A percentile compares a stretch with the other conserved stretches of the same genome.
These are phyloP conservation scores for Liopterus haemorrhoidalis DNA, from an alignment of 2,888 invertebrate species.

Conservation along the genomic window DNA sequence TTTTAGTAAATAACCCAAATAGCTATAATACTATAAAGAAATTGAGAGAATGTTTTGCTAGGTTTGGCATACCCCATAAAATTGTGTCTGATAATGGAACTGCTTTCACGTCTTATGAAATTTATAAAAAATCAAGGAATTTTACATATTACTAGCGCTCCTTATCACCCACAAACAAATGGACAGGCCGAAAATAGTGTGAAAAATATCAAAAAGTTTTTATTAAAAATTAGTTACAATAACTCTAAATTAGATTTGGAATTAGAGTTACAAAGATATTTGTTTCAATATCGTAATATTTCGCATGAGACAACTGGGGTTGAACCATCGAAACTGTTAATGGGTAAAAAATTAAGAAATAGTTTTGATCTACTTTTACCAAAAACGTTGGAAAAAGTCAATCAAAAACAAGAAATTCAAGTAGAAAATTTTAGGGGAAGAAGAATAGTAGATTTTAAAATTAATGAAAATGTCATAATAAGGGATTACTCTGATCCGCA, in stretches of 20 bases:
- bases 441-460: too few relatives aligned
- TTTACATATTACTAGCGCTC: too few relatives aligned
- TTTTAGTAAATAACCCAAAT: background rate
- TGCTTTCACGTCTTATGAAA: background rate
- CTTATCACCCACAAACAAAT: conserved; percentile 2
- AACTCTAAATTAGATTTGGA: background rate
- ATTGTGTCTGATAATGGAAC: background rate
- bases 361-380: background rate
- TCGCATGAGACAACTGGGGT: background rate
- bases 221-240: conserved; percentile 3
- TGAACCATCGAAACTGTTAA: conserved; percentile 1
- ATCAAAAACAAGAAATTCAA: background rate
- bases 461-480: too few relatives aligned
- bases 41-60: background rate
- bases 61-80: background rate
- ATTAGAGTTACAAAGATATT: too few relatives aligned
- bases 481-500: too few relatives aligned
- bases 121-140: conserved; percentile 9
- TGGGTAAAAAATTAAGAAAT: conserved; percentile 1
- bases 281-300: background rate
- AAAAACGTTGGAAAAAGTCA: background rate
- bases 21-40: background rate
- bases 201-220: conserved; percentile 1
- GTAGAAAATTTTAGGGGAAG: too few relatives aligned
- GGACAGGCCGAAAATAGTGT: conserved; percentile 1